These are phyloP conservation scores for Napeogenes inachia DNA, from an alignment of 2,888 invertebrate species.

Conservation along the genomic window DNA sequence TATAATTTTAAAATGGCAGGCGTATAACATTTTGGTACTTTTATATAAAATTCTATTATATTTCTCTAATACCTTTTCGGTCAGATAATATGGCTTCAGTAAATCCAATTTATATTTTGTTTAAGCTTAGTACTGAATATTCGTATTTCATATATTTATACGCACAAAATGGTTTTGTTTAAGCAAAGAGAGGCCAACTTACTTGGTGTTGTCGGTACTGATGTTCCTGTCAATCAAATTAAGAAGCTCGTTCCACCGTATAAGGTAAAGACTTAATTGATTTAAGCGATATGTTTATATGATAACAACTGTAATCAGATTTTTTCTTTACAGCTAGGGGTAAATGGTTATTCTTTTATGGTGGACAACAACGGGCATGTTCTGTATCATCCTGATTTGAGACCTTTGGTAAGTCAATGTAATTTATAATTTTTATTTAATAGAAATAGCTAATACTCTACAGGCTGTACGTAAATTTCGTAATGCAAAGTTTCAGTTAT, in stretches of 20 bases:
- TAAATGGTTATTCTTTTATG: conserved; percentile 97
- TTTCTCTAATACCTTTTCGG: no score
- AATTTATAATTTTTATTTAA: no score
- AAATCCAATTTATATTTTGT: no score
- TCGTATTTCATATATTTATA: neutral
- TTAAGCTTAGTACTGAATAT: no score
- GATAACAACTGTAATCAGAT: neutral
- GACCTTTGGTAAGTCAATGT: conserved; percentile 84
- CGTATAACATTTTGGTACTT: no score
- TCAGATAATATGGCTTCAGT: no score
- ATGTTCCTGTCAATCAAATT: conserved; percentile 96
- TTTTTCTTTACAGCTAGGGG: conserved; percentile 85
- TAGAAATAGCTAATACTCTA: no score
- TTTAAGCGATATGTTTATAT: neutral
- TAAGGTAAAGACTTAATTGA: conserved; percentile 78
- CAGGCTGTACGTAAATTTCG: no score
- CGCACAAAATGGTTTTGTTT: conserved; percentile 34
- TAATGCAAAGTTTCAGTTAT: no score
- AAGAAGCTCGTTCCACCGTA: conserved; percentile 96
- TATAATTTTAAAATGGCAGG: no score
- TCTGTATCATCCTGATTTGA: conserved; percentile 95
- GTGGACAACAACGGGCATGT: conserved; percentile 98
- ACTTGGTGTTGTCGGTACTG: conserved; percentile 97
- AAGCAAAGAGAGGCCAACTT: conserved; percentile 93
- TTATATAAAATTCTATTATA: no score